Conservation (phyloP, 2,797 vertebrate genomes). For the Hemitrygon akajei region DNA sequence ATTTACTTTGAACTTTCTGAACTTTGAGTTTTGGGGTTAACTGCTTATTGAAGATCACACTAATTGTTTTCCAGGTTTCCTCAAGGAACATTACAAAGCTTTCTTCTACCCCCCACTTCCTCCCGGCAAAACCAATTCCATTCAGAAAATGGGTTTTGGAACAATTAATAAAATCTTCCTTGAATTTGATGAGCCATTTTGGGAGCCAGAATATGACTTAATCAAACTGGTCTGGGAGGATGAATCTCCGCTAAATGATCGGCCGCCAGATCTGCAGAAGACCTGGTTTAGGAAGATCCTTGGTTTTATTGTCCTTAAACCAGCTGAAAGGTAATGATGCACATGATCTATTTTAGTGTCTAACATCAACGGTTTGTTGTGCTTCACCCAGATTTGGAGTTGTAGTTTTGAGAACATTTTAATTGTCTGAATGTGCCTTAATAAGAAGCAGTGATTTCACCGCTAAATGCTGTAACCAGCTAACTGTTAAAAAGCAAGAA, state of each 20-base stretch:
- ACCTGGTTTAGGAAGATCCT: constrained; percentile 80
- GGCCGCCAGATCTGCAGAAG: constrained; percentile 49
- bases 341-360: background rate
- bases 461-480: background rate
- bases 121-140: constrained; percentile 63
- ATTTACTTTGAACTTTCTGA: no score
- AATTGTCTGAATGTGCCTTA: background rate
- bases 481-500: background rate
- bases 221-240: constrained; percentile 80
- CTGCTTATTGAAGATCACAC: background rate
- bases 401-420: background rate
- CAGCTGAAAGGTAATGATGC: constrained; percentile 58
- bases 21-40: background rate
- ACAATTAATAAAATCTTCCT: constrained; percentile 89
- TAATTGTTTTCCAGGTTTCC: constrained; percentile 64
- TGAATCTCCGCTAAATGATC: constrained; percentile 57
- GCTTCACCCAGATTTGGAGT: no score
- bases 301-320: constrained; percentile 73
- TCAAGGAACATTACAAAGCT: constrained; percentile 70
- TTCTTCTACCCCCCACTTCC: constrained; percentile 77
- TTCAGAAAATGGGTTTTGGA: constrained; percentile 79
- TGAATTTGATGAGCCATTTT: constrained; percentile 86
- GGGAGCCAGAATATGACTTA: constrained; percentile 69
- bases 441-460: background rate
- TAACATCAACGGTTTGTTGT: background rate